Conservation (phyloP, 2,797 vertebrate species). For the Telmatherina bonti region DNA sequence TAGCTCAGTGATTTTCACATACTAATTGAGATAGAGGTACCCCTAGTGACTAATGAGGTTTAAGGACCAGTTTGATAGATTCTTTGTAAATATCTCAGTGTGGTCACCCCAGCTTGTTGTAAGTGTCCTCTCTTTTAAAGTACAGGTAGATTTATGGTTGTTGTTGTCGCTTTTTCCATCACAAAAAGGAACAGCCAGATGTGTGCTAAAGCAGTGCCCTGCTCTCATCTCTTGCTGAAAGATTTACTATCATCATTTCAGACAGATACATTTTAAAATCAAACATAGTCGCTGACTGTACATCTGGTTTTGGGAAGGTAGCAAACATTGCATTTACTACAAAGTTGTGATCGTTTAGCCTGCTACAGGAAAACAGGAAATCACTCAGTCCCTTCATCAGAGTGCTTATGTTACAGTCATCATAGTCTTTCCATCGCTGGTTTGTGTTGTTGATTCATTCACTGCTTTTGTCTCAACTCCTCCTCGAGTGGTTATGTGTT, state of each 20-base stretch:
- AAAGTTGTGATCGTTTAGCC: slow-evolving; percentile 50
- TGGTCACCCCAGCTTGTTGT: slow-evolving; percentile 46
- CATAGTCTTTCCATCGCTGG: slow-evolving; percentile 51
- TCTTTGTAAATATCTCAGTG: slow-evolving; percentile 48
- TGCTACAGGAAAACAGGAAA: slow-evolving; percentile 62
- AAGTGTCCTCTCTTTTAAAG: slow-evolving; percentile 54
- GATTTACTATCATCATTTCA: slow-evolving; percentile 52
- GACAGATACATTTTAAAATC: slow-evolving; percentile 53
- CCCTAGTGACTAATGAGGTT: slow-evolving; percentile 16
- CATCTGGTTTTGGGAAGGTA: slow-evolving; percentile 69
- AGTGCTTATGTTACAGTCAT: slow-evolving; percentile 42
- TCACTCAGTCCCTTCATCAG: slow-evolving; percentile 22
- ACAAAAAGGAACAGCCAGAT: slow-evolving; percentile 47
- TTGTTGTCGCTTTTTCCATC: slow-evolving; percentile 53
- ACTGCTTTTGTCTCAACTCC: slow-evolving; percentile 18
- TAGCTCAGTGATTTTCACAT: slow-evolving; percentile 10
- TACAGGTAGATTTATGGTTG: slow-evolving; percentile 59
- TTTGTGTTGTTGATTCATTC: slow-evolving; percentile 22
- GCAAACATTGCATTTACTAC: slow-evolving; percentile 64
- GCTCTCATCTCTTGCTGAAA: slow-evolving; percentile 31
- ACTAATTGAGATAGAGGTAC: slow-evolving; percentile 15
- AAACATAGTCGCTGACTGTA: slow-evolving; percentile 41
- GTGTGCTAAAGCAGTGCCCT: slow-evolving; percentile 34
- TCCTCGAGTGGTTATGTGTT: neutral
- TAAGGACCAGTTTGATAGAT: slow-evolving; percentile 11